Percentiles rank a stretch among this genome's conserved stretches.
Conservation (phyloP, 2,888 invertebrate genomes). For the Tanypteryx hageni region DNA sequence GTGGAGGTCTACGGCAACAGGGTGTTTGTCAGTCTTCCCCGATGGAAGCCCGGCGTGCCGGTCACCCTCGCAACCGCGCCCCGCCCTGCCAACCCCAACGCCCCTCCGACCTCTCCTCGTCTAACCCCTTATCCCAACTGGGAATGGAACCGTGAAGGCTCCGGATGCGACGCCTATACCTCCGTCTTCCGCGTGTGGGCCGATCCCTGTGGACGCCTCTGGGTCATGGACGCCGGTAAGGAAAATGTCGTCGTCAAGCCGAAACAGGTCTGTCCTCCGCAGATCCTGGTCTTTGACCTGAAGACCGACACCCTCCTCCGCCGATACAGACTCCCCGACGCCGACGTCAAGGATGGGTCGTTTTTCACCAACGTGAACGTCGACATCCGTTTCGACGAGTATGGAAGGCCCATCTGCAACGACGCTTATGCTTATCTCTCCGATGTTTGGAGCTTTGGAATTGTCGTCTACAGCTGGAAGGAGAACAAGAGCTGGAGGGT, state of each 20-base stretch:
- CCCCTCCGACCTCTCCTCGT: slow-evolving; percentile 79
- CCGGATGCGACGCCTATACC: slow-evolving; percentile 81
- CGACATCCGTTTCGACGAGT: slow-evolving; percentile 84
- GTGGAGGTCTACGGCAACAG: slow-evolving; percentile 83
- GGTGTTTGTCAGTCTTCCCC: slow-evolving; percentile 85
- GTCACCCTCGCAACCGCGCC: slow-evolving; percentile 79
- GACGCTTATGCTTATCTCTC: slow-evolving; percentile 85
- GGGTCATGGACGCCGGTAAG: slow-evolving; percentile 87
- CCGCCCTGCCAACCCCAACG: slow-evolving; percentile 78
- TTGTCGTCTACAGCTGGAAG: slow-evolving; percentile 87
- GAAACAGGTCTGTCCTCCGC: slow-evolving; percentile 77
- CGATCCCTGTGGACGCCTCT: slow-evolving; percentile 86
- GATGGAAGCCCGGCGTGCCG: slow-evolving; percentile 86
- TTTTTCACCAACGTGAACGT: slow-evolving; percentile 89
- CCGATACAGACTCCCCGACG: slow-evolving; percentile 72
- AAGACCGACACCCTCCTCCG: slow-evolving; percentile 83
- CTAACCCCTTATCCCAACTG: slow-evolving; percentile 88
- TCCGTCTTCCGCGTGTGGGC: slow-evolving; percentile 86
- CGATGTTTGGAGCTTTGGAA: slow-evolving; percentile 87
- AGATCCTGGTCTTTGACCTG: slow-evolving; percentile 85
- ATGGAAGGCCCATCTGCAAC: slow-evolving; percentile 74
- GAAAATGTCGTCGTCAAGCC: slow-evolving; percentile 79
- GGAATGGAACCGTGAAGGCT: slow-evolving; percentile 82
- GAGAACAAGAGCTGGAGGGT: slow-evolving; percentile 85
- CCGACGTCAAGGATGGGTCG: slow-evolving; percentile 79